A percentile compares a stretch with the other conserved stretches of the same genome.
Evolutionary conservation across 2,888 invertebrate genomes (phyloP).

Genomic region (Meandrusa payeni): DNA sequence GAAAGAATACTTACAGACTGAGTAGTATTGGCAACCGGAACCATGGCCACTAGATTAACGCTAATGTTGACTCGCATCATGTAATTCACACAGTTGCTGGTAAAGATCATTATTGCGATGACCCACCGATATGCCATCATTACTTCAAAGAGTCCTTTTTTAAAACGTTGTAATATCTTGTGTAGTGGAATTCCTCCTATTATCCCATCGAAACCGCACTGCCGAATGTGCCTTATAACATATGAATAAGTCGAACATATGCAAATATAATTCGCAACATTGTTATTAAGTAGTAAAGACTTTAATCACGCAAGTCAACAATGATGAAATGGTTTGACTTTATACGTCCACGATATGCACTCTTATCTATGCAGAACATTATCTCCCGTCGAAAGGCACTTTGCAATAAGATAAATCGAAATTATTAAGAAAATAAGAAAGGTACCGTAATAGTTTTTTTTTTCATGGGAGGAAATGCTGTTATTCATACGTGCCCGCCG

Average conservation of each 20-base stretch:
- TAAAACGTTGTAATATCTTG: too few relatives aligned
- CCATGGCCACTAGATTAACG: conserved; percentile 86
- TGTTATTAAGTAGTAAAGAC: background rate
- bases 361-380: background rate
- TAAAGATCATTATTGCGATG: conserved; percentile 84
- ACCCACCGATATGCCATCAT: conserved; percentile 62
- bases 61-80: conserved; percentile 88
- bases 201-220: too few relatives aligned
- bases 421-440: too few relatives aligned
- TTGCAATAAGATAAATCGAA: too few relatives aligned
- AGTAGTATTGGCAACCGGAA: conserved; percentile 47
- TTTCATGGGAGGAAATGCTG: too few relatives aligned
- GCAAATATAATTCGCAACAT: background rate
- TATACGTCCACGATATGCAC: background rate
- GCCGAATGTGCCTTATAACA: too few relatives aligned
- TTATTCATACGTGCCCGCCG: too few relatives aligned
- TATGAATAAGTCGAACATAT: too few relatives aligned
- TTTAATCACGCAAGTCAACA: background rate
- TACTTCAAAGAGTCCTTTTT: too few relatives aligned
- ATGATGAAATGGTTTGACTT: conserved; percentile 1
- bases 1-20: conserved; percentile 44
- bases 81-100: conserved; percentile 85
- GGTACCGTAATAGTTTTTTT: too few relatives aligned
- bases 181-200: too few relatives aligned
- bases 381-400: background rate